These are phyloP conservation scores for Chironomus tepperi DNA, from an alignment of 1,140 invertebrate genomes.

Conservation along the genomic window DNA sequence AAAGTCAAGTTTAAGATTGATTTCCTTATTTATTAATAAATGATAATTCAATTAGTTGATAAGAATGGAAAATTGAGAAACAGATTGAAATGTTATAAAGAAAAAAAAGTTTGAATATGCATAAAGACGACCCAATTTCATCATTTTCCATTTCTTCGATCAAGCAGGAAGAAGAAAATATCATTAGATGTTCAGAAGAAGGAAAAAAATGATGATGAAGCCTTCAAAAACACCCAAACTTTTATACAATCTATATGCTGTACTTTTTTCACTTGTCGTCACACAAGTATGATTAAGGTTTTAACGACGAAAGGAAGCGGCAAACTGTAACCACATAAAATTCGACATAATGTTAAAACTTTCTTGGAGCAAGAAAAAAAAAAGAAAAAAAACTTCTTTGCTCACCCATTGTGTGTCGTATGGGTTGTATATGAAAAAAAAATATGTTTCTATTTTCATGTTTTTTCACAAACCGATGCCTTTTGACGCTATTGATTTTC, in stretches of 20 bases:
- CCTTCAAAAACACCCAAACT: neutral
- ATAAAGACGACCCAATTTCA: neutral
- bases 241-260: neutral
- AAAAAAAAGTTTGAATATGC: neutral
- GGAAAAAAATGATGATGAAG: conserved; percentile 12
- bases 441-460: conserved; percentile 21
- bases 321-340: conserved; percentile 13
- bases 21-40: too few relatives aligned
- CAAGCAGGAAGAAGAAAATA: neutral
- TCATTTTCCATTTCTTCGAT: too few relatives aligned
- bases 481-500: conserved; percentile 16
- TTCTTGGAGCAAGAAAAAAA: neutral
- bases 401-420: neutral
- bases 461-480: conserved; percentile 15
- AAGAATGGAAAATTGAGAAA: too few relatives aligned
- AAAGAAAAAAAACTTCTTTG: neutral
- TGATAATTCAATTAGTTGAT: too few relatives aligned
- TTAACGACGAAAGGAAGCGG: neutral
- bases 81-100: too few relatives aligned
- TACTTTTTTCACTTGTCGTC: conserved; percentile 1
- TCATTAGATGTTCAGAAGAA: neutral
- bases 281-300: neutral
- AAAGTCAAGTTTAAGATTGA: too few relatives aligned
- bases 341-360: conserved; percentile 14
- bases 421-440: neutral